Conservation (phyloP, 2,888 invertebrate genomes). For the Drosophila diplacantha region DNA sequence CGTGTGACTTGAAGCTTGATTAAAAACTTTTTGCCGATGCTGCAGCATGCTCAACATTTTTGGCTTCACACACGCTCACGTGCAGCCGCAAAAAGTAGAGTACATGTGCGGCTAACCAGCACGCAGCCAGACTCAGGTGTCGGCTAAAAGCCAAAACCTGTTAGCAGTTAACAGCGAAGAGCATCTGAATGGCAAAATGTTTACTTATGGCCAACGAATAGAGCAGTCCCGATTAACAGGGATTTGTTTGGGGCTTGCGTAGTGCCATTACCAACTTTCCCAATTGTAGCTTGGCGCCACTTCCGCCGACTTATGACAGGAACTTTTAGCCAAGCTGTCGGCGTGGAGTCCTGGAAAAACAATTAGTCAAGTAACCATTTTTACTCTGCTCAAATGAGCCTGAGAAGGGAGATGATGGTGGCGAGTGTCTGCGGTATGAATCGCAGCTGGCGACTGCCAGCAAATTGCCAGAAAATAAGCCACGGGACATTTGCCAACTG, state of each 20-base stretch:
- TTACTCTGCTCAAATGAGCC: conserved; percentile 4
- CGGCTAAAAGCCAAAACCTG: conserved; percentile 33
- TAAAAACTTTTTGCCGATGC: conserved; percentile 24
- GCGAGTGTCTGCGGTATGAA: background rate
- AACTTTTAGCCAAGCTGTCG: conserved; percentile 26
- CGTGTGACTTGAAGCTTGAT: conserved; percentile 15
- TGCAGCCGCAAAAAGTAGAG: conserved; percentile 27
- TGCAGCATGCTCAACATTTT: conserved; percentile 21
- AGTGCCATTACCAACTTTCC: conserved; percentile 1
- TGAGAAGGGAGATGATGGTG: background rate
- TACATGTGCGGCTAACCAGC: conserved; percentile 25
- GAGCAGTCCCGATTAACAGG: background rate
- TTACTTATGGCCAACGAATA: conserved; percentile 5
- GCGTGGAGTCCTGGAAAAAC: conserved; percentile 7
- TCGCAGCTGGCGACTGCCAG: conserved; percentile 15
- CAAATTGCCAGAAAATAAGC: background rate
- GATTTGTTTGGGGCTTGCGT: background rate
- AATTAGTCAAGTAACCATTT: conserved; percentile 25
- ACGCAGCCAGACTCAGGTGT: conserved; percentile 16
- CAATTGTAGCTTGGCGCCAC: conserved; percentile 1
- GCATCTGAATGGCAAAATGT: conserved; percentile 7
- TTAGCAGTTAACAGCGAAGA: conserved; percentile 21
- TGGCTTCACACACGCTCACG: conserved; percentile 11
- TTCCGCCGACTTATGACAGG: conserved; percentile 12
- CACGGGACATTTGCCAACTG: conserved; percentile 1